Evolutionary conservation across 2,797 vertebrate genomes (phyloP), one percentile per base, ranked within the genome.

Genomic region (Spinus olivaceus): DNA sequence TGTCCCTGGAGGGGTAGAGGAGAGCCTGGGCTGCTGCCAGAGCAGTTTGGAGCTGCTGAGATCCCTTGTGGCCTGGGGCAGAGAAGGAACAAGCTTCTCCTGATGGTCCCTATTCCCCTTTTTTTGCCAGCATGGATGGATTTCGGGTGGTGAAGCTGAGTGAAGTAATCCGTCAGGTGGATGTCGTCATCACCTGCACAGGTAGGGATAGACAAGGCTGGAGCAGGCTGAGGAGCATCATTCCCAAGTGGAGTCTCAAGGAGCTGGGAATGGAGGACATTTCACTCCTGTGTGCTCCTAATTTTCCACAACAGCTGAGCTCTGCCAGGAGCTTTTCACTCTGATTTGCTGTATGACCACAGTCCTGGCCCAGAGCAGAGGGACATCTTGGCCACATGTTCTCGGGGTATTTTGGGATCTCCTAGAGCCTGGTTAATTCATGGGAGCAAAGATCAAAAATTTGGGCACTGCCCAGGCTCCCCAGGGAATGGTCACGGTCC

Each of bases 171-270:
- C 99, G 99, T 83, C 99, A 99, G 97, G 99, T 99, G 97, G 99
- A 99, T 95, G 98, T 99, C 50, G 99, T 99, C 95, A 99, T 99
- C 98, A 99, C 99, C 79, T 99, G 99, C 98, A 99, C 99, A 98
- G 99, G 99, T 99, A 98, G 94, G 30, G 76, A 11, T 1, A 64
- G 90, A 46, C 18, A 39, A 53, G 63, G 67, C 6, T 18, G 76
- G 61, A 35, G 47, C 54, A 53, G 51, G 66, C 27, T 79, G 71
- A 33, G 79, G 60, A 67, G 42, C 46, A 15, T 6, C 4, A 1
- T 61, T 81, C 46, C 91, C 61, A 3, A 27, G n/a, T 1, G 66
- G 60, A 32, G 28, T 61, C 83, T 49, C 19, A 1, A 13, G 70
- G 41, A 42, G 14, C 44, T 50, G 76, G 59, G 59, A 47, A 3